Evolutionary conservation across 1,140 invertebrate genomes (phyloP), one percentile per base, ranked within the genome.

Genomic region (Halyomorpha halys): DNA sequence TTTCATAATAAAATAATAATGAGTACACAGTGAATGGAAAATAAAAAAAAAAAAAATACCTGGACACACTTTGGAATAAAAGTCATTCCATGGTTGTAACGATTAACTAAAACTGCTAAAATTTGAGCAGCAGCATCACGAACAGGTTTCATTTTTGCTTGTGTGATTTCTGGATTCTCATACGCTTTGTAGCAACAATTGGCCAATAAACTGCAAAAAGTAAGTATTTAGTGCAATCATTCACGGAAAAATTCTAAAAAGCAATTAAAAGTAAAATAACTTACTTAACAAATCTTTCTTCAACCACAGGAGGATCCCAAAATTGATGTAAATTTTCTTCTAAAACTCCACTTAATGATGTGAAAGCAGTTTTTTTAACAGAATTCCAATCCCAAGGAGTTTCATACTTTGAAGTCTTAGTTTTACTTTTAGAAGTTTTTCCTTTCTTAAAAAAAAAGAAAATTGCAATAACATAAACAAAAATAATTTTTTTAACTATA

Each of bases 201-300:
- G 85, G 87, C 87, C 75, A 90, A 86, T 74, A 90, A 90, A 86
- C 83, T 94, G 81, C 91, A 92, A 86, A 92, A 94, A 87, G 93
- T 83, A 81, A 95, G 95, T 83, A 91, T 5, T 49, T 18, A 6
- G 18, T 8, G 8, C 27, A 30, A 4, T 34, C 14, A 23, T 34
- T 21, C 14, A 39, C 19, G 14, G 30, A 45, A 18, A 39, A 65
- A 1, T 23, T n/a, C 34, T 13, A 44, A 16, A 15, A n/a, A 65
- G 8, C n/a, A 47, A 59, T 18, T 21, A 0, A 8, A n/a, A 44
- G n/a, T 16, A 18, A 74, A 16, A 16, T 62, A 47, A 73, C 78
- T 80, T 77, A 89, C 86, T 81, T 83, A n/a, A 92, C 81, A 80
- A 92, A 91, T 68, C 86, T 83, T 70, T 90, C 85, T 71, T 94